Evolutionary conservation across 2,888 invertebrate genomes (phyloP), one percentile per base, ranked within the genome.

Genomic region (Abrostola triplasia): DNA sequence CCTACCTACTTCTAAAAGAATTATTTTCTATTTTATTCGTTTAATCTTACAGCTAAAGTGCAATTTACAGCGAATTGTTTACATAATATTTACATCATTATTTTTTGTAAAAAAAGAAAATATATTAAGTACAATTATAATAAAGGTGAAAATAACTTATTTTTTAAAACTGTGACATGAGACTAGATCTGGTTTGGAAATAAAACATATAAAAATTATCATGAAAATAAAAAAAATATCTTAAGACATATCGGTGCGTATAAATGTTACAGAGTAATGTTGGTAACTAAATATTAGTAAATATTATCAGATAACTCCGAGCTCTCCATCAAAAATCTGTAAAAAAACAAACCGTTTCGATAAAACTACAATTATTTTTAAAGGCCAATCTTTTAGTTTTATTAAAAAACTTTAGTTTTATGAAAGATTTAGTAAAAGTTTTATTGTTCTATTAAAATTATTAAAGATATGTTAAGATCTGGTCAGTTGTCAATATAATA

Each of bases 131-230:
- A 77, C 60, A 74, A 77, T 77, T 79, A 73, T 76, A 63, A 81
- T 77, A 81, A 78, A 80, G 74, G 80, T 77, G 83, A 81, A 81
- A 84, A 86, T 88, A 92, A 92, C 91, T 92, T 93, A 92, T 73
- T 66, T 85, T 80, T 93, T 93, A 94, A 94, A 94, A 94, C 94
- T 94, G 94, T 94, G 93, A 93, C 89, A 86, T 84, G 89, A 92
- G 94, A 94, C 94, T 94, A 94, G 94, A 94, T 89, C 89, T 87
- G 90, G 88, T 92, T 91, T 90, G 88, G 88, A 89, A 86, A 85
- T 85, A 85, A 85, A 84, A 85, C 84, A 78, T 82, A 82, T 67
- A 77, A 78, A 76, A 78, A 68, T 79, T 76, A 64, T 70, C 70
- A 79, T 66, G 66, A 78, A 72, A 75, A 72, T 70, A 63, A 59